phyloP scores from a whole-genome alignment of 1,140 invertebrate species.

The Caenorhabditis remanei region DNA sequence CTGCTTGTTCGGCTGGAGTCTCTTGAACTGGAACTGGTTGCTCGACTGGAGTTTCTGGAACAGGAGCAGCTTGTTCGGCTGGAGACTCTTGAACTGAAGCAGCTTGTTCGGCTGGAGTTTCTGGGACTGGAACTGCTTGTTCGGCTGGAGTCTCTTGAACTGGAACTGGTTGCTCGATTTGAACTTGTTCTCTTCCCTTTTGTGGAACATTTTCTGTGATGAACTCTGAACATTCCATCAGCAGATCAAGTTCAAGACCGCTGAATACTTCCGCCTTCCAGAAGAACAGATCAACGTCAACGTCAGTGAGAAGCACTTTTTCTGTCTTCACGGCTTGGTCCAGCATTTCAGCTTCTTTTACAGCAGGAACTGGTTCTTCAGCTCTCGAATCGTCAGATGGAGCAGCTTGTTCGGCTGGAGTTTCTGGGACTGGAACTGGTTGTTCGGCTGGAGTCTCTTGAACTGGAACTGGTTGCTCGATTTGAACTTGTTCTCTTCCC shows the following conservation, averaged over 20 bases:
- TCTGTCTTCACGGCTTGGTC: background rate
- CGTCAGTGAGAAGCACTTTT: background rate
- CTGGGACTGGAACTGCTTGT: no score
- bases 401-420: background rate
- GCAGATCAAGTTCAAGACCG: background rate
- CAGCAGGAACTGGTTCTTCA: no score
- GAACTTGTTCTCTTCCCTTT: no score
- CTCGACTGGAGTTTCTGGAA: background rate
- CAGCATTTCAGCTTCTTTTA: slow-evolving; percentile 14
- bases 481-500: background rate
- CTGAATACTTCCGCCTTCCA: slow-evolving; percentile 3
- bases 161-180: background rate
- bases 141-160: slow-evolving; percentile 15
- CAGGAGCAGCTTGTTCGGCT: background rate
- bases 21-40: background rate
- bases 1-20: background rate
- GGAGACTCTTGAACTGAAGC: slow-evolving; percentile 22
- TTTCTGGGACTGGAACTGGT: background rate
- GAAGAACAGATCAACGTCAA: slow-evolving; percentile 39
- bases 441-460: background rate
- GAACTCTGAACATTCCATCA: slow-evolving; percentile 4
- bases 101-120: background rate
- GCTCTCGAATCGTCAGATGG: background rate
- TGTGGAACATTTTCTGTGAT: background rate
- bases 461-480: slow-evolving; percentile 2